These are phyloP conservation scores for Sphyrna mokarran DNA, from an alignment of 2,113 vertebrate species.

Conservation along the genomic window DNA sequence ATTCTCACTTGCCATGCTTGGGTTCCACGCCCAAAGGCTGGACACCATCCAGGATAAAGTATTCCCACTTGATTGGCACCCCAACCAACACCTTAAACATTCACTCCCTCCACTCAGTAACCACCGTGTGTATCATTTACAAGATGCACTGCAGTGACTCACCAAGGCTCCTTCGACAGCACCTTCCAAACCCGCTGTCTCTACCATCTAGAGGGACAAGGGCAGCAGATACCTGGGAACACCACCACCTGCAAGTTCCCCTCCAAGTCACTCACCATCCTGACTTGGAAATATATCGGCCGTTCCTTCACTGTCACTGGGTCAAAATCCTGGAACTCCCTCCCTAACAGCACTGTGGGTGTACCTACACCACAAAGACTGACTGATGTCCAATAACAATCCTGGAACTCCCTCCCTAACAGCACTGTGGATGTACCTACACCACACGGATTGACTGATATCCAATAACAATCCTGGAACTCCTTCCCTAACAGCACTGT, in stretches of 20 bases:
- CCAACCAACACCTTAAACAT: too few species aligned
- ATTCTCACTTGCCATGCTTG: neutral
- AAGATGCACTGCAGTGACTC: neutral
- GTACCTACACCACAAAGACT: neutral
- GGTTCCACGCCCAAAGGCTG: too few species aligned
- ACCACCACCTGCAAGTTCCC: neutral
- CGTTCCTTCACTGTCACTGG: neutral
- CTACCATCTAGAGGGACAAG: neutral
- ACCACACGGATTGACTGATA: too few species aligned
- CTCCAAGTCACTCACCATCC: neutral
- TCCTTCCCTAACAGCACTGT: too few species aligned
- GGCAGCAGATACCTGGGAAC: neutral
- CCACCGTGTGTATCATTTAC: neutral
- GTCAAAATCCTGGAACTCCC: neutral
- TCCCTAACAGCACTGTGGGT: neutral
- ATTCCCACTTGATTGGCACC: too few species aligned
- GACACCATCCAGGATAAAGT: too few species aligned
- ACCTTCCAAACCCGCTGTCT: neutral
- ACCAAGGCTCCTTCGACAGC: neutral
- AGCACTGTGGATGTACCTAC: too few species aligned
- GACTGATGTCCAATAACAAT: too few species aligned
- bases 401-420: too few species aligned
- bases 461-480: too few species aligned
- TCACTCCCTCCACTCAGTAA: neutral
- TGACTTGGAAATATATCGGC: neutral